Evolutionary conservation across 64 coral and sea anemone genomes (phyloP), one percentile per base, ranked within the genome.

Genomic region (Pocillopora damicornis): DNA sequence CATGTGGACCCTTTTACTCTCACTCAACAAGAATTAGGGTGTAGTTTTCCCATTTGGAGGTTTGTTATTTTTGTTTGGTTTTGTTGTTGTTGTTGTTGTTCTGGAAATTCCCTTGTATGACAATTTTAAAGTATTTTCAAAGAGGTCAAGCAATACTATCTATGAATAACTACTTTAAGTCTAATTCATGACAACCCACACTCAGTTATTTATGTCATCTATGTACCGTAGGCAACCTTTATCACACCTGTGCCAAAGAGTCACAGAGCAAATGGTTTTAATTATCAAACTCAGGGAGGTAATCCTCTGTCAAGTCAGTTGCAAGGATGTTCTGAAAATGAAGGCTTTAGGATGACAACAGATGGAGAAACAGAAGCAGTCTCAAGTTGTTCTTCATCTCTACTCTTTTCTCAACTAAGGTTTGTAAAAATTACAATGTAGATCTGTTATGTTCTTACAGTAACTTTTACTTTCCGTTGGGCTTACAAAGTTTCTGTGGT

Each of bases 341-440:
- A n/a, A 56, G 65, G 1, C 3, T n/a, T 37, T 20, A n/a, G 15
- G 57, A 26, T 26, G 59, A 20, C 26, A 60, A 20, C 25, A 65
- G 56, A 83, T 14, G 38, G 9, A 63, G 42, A 59, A 75, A 37
- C 26, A 17, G 26, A 66, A 16, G 79, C 81, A 11, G 37, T 45
- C 78, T 38, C 87, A 59, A 75, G 86, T 79, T 88, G 79, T 79
- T 92, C 94, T 34, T 88, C 91, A 34, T 95, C 94, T 7, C 85
- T 92, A 76, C 76, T 95, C 9, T 88, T 95, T 18, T 86, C 86
- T 37, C 94, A 95, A 65, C 62, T 95, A 59, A 91, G 94, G 94
- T 95, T 58, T 20, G 87, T 89, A 58, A 13, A 61, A n/a, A 34
- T 10, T 16, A 30, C 10, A 7, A 51, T 4, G 42, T 2, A 51